Percentiles rank a stretch among this genome's conserved stretches.
These are phyloP conservation scores for Mimumesa dahlbomi DNA, from an alignment of 2,888 invertebrate species.

Conservation along the genomic window DNA sequence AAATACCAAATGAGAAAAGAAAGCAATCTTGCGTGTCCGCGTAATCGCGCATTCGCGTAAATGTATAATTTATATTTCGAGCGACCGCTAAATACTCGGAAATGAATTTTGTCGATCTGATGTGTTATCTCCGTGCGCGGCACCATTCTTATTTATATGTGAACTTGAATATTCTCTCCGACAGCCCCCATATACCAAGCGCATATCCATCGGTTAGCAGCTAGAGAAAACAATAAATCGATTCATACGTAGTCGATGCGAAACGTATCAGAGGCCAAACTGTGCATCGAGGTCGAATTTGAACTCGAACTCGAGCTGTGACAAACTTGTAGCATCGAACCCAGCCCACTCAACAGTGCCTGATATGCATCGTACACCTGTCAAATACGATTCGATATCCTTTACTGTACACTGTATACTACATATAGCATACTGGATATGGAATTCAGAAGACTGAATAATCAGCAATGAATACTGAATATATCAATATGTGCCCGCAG, in stretches of 20 bases:
- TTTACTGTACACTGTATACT: too few species aligned
- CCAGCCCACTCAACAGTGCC: slow-evolving; percentile 85
- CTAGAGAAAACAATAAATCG: slow-evolving; percentile 59
- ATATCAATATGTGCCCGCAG: too few species aligned
- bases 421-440: too few species aligned
- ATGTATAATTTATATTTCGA: too few species aligned
- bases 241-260: slow-evolving; percentile 78
- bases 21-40: neutral
- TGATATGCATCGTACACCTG: slow-evolving; percentile 87
- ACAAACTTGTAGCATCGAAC: slow-evolving; percentile 86
- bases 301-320: slow-evolving; percentile 82
- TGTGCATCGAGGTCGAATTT: too few species aligned
- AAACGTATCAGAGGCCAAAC: slow-evolving; percentile 70
- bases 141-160: slow-evolving; percentile 1
- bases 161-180: slow-evolving; percentile 21
- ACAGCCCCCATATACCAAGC: slow-evolving; percentile 76
- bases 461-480: too few species aligned
- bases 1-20: neutral
- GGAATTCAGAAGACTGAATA: too few species aligned
- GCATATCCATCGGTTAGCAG: slow-evolving; percentile 67
- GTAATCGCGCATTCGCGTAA: neutral
- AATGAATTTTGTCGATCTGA: too few species aligned
- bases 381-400: slow-evolving; percentile 71
- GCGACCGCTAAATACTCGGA: too few species aligned
- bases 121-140: too few species aligned